These are phyloP conservation scores for Phrynocephalus forsythii DNA, from an alignment of 2,797 vertebrate species.

Conservation along the genomic window DNA sequence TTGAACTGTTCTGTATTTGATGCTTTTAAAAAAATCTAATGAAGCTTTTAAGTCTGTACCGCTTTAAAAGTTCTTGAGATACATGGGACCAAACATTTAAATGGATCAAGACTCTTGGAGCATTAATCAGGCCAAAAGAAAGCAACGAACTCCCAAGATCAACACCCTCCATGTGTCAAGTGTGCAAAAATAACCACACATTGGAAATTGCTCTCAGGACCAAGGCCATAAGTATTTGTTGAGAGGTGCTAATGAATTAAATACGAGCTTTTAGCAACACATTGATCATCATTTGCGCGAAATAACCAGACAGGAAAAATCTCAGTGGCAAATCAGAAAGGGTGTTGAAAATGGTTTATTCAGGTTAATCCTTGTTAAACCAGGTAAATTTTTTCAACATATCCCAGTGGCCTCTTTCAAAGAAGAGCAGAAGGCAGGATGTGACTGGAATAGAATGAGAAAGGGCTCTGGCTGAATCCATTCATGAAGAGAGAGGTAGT, in stretches of 20 bases:
- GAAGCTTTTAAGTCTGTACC: no score
- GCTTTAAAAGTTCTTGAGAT: no score
- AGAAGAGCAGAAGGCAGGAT: slow-evolving; percentile 18
- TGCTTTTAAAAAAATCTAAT: no score
- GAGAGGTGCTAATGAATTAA: slow-evolving; percentile 53
- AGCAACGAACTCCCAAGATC: neutral
- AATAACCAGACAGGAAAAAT: slow-evolving; percentile 20
- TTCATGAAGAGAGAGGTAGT: slow-evolving; percentile 25
- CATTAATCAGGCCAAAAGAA: neutral
- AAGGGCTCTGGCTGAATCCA: slow-evolving; percentile 8
- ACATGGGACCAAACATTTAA: no score
- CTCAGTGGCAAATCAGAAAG: slow-evolving; percentile 60
- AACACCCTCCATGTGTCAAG: neutral
- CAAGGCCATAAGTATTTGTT: slow-evolving; percentile 18
- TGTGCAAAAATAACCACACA: neutral
- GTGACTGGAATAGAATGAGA: slow-evolving; percentile 51
- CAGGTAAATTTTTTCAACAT: slow-evolving; percentile 55
- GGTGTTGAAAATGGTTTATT: slow-evolving; percentile 59
- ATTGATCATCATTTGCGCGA: slow-evolving; percentile 43
- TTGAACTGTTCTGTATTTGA: no score
- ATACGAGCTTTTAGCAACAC: slow-evolving; percentile 19
- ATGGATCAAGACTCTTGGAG: no score
- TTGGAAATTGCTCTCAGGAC: neutral
- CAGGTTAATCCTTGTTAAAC: slow-evolving; percentile 65
- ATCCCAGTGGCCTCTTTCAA: slow-evolving; percentile 44